These are phyloP conservation scores for Drosophila auraria DNA, from an alignment of 1,140 invertebrate genomes.

Conservation along the genomic window DNA sequence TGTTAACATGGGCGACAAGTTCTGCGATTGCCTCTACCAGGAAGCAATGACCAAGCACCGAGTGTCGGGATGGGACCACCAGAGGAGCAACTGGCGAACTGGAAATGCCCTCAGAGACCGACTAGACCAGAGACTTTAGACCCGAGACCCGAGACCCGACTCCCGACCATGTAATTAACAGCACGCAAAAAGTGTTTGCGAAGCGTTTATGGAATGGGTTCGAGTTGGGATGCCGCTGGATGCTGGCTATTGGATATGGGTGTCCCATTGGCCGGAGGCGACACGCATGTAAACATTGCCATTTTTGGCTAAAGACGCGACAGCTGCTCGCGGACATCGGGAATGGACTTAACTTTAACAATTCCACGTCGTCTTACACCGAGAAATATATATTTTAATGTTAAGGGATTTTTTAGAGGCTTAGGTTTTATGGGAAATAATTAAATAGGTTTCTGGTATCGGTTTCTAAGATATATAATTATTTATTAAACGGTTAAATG, in stretches of 20 bases:
- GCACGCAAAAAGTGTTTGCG: constrained; percentile 82
- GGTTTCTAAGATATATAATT: too few species aligned
- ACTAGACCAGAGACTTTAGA: constrained; percentile 53
- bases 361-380: constrained; percentile 2
- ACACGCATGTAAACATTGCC: constrained; percentile 83
- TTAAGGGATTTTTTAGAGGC: background rate
- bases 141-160: constrained; percentile 11
- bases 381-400: background rate
- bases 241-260: constrained; percentile 42
- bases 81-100: constrained; percentile 54
- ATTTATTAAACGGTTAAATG: too few species aligned
- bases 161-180: constrained; percentile 77
- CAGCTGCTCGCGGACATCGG: constrained; percentile 51
- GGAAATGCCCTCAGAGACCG: constrained; percentile 73
- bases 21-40: constrained; percentile 67
- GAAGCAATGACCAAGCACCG: constrained; percentile 79
- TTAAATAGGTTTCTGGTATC: too few species aligned
- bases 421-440: too few species aligned
- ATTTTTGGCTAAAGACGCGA: constrained; percentile 83
- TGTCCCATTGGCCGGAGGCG: constrained; percentile 57
- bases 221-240: constrained; percentile 25
- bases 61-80: constrained; percentile 57
- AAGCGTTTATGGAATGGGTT: constrained; percentile 70
- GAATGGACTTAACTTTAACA: constrained; percentile 9
- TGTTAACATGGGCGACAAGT: constrained; percentile 79